These are phyloP conservation scores for Labeo rohita DNA, from an alignment of 2,113 vertebrate species.

Conservation along the genomic window DNA sequence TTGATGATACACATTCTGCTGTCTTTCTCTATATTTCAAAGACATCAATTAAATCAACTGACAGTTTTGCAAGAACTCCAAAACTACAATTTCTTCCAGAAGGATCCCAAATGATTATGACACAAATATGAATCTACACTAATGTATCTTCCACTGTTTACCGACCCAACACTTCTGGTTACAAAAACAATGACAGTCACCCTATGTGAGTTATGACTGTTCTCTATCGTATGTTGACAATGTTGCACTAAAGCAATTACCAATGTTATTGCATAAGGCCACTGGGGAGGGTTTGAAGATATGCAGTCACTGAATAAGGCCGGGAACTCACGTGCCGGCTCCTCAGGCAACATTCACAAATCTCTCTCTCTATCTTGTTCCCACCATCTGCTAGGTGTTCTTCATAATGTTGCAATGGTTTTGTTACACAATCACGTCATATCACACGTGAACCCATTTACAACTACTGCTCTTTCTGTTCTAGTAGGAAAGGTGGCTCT, in stretches of 20 bases:
- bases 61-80: conserved; percentile 24
- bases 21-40: background rate
- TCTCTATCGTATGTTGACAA: conserved; percentile 11
- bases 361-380: background rate
- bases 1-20: background rate
- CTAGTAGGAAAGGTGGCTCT: background rate
- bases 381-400: background rate
- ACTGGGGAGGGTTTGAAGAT: conserved; percentile 5
- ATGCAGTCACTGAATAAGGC: background rate
- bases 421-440: conserved; percentile 29
- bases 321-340: background rate
- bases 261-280: conserved; percentile 30
- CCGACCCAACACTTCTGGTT: conserved; percentile 12
- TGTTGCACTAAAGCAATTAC: conserved; percentile 29
- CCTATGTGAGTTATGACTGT: conserved; percentile 23
- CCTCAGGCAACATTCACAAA: conserved; percentile 27
- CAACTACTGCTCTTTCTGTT: background rate
- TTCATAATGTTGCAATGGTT: conserved; percentile 2
- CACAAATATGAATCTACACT: conserved; percentile 41
- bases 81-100: conserved; percentile 30
- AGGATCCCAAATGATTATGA: conserved; percentile 35
- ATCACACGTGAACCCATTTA: background rate
- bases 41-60: conserved; percentile 21
- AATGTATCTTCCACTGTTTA: conserved; percentile 7
- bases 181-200: conserved; percentile 27